These are phyloP conservation scores for Karalla daura DNA, from an alignment of 2,797 vertebrate species.

Conservation along the genomic window DNA sequence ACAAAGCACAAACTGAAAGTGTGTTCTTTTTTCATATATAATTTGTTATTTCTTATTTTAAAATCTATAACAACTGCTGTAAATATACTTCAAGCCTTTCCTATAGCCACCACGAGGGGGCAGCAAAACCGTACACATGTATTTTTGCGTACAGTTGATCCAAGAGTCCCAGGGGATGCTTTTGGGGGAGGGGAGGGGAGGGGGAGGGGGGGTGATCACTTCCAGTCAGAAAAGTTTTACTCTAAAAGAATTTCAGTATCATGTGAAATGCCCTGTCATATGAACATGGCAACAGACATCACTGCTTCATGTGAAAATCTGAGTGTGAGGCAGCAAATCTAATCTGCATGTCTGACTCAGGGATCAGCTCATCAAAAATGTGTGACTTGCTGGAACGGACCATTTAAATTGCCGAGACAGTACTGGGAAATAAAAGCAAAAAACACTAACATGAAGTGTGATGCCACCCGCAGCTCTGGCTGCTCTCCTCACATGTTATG, in stretches of 20 bases:
- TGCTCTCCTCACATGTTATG: constrained; percentile 34
- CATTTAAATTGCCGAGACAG: constrained; percentile 18
- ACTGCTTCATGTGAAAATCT: neutral
- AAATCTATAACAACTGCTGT: neutral
- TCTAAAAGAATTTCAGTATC: neutral
- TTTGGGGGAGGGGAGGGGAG: too few relatives aligned
- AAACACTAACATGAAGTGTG: constrained; percentile 32
- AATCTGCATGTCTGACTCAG: neutral
- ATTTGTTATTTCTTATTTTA: neutral
- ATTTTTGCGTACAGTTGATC: neutral
- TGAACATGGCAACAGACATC: neutral
- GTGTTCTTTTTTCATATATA: too few relatives aligned
- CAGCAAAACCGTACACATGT: constrained; percentile 28
- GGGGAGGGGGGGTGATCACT: too few relatives aligned
- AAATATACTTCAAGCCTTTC: neutral
- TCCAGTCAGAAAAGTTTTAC: too few relatives aligned
- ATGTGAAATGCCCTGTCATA: neutral
- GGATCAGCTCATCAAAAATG: constrained; percentile 29
- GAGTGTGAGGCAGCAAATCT: neutral
- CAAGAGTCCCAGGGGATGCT: neutral
- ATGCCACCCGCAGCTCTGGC: constrained; percentile 51
- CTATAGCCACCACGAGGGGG: constrained; percentile 37
- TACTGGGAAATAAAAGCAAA: neutral
- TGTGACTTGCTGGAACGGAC: constrained; percentile 35
- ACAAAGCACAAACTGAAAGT: neutral